phyloP scores from a whole-genome alignment of 2,888 invertebrate species.

The Phasia obesa region DNA sequence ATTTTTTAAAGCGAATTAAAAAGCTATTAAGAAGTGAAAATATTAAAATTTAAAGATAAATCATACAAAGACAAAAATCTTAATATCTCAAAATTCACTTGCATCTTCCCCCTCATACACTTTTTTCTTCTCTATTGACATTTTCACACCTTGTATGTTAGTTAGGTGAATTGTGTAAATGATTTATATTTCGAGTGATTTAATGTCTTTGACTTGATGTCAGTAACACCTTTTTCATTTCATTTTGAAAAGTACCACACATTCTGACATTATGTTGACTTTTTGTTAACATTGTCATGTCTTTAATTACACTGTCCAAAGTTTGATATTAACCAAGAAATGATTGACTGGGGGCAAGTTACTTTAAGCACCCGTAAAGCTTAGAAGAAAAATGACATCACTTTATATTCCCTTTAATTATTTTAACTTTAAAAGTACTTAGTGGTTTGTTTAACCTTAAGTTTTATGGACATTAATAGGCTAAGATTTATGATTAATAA shows the following conservation, averaged over 20 bases:
- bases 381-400: background rate
- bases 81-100: background rate
- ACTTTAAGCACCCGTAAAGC: background rate
- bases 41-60: background rate
- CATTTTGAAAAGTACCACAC: background rate
- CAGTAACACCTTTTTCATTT: background rate
- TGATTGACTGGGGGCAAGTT: slow-evolving; percentile 4
- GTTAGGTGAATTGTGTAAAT: slow-evolving; percentile 22
- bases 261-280: slow-evolving; percentile 16
- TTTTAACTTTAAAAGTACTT: background rate
- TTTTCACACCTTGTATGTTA: slow-evolving; percentile 17
- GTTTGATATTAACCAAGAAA: slow-evolving; percentile 3
- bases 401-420: slow-evolving; percentile 8
- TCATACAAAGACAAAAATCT: background rate
- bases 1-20: too few relatives aligned
- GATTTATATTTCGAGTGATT: slow-evolving; percentile 30
- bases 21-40: too few relatives aligned
- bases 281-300: slow-evolving; percentile 25
- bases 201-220: background rate
- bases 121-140: background rate
- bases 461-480: background rate
- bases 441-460: background rate
- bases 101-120: too few relatives aligned
- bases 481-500: background rate
- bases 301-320: slow-evolving; percentile 32